These are phyloP conservation scores for Megalopta genalis DNA, from an alignment of 1,140 invertebrate species.

Conservation along the genomic window DNA sequence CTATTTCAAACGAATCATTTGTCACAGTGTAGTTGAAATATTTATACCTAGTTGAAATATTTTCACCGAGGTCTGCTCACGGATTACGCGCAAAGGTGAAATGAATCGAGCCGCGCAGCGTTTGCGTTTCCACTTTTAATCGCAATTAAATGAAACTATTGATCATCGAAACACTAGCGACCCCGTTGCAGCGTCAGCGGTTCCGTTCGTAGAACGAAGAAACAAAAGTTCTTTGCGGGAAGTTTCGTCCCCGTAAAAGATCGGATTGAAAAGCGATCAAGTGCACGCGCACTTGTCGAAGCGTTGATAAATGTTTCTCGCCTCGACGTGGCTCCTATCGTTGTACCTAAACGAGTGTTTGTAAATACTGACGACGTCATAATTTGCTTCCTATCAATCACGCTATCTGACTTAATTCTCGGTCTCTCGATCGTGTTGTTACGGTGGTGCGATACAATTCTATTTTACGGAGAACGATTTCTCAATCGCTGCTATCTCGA, in stretches of 20 bases:
- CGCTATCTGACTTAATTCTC: background rate
- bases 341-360: background rate
- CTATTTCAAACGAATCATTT: too few species aligned
- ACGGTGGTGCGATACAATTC: background rate
- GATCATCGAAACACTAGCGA: too few species aligned
- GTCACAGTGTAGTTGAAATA: too few species aligned
- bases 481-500: background rate
- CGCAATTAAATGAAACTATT: too few species aligned
- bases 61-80: too few species aligned
- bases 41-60: too few species aligned
- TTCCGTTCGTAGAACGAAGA: background rate
- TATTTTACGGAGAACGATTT: background rate
- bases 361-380: background rate
- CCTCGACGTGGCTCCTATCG: background rate
- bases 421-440: background rate
- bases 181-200: too few species aligned
- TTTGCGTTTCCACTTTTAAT: too few species aligned
- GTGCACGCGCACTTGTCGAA: background rate
- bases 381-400: background rate
- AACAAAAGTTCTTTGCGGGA: background rate
- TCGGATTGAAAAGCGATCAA: background rate
- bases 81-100: too few species aligned
- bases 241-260: background rate
- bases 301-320: background rate
- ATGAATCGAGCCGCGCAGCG: too few species aligned